These are phyloP conservation scores for Amiota mariae DNA, from an alignment of 2,888 invertebrate species.

Conservation along the genomic window DNA sequence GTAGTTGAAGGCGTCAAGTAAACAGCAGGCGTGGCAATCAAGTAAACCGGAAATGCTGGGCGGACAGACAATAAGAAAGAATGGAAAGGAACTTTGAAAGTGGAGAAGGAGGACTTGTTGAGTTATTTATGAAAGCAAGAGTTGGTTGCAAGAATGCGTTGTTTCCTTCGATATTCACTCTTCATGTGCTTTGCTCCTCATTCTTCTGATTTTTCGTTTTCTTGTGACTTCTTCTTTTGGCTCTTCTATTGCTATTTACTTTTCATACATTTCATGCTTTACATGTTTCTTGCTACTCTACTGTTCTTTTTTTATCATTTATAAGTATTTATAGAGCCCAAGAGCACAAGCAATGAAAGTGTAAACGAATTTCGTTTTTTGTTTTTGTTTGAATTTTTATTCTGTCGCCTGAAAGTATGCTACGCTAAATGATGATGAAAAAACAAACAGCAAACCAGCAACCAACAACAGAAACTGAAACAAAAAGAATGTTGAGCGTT, in stretches of 20 bases:
- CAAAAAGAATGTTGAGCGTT: neutral
- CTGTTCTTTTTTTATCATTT: no score
- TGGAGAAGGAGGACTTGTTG: conserved; percentile 8
- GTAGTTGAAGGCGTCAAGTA: neutral
- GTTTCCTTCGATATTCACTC: neutral
- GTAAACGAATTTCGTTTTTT: neutral
- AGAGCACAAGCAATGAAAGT: neutral
- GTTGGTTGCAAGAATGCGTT: conserved; percentile 7
- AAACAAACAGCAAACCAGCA: neutral
- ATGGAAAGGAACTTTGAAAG: neutral
- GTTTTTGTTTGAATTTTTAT: neutral
- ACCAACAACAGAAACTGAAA: neutral
- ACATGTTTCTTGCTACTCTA: neutral
- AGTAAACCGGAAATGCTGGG: conserved; percentile 20
- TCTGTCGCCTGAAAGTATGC: neutral
- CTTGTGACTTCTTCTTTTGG: neutral
- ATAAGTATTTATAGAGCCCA: no score
- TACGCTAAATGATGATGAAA: neutral
- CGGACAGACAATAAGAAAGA: neutral
- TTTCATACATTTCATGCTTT: neutral
- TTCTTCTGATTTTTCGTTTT: neutral
- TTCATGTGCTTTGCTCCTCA: neutral
- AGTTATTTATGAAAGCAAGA: conserved; percentile 23
- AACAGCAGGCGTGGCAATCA: conserved; percentile 25
- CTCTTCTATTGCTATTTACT: neutral